Conservation (phyloP, 2,797 vertebrate genomes). For the Florisuga fusca region DNA sequence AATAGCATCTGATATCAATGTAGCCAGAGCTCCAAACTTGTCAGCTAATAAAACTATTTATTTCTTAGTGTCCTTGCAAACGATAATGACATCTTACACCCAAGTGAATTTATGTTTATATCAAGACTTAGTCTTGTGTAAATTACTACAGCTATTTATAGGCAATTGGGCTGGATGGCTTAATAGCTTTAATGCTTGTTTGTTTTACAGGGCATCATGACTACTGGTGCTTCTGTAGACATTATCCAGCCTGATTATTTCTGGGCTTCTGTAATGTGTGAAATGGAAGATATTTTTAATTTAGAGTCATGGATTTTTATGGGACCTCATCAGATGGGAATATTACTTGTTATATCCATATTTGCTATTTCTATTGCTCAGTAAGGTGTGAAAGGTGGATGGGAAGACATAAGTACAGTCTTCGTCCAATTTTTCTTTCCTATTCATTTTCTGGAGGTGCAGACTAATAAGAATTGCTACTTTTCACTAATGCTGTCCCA, state of each 20-base stretch:
- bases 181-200: conserved; percentile 24
- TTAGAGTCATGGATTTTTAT: neutral
- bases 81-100: neutral
- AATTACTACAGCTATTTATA: conserved; percentile 6
- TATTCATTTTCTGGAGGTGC: neutral
- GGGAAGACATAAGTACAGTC: neutral
- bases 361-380: neutral
- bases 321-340: neutral
- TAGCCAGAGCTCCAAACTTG: neutral
- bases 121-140: neutral
- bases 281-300: conserved; percentile 14
- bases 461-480: neutral
- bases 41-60: neutral
- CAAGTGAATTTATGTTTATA: neutral
- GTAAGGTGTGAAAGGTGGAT: neutral
- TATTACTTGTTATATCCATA: neutral
- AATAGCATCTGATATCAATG: neutral
- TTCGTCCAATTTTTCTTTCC: neutral
- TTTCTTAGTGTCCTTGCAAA: neutral
- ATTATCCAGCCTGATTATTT: neutral
- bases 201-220: neutral
- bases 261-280: neutral
- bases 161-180: neutral
- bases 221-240: neutral
- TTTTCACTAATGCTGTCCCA: neutral